These are phyloP conservation scores for Erebia aethiops DNA, from an alignment of 2,888 invertebrate genomes.

Conservation along the genomic window DNA sequence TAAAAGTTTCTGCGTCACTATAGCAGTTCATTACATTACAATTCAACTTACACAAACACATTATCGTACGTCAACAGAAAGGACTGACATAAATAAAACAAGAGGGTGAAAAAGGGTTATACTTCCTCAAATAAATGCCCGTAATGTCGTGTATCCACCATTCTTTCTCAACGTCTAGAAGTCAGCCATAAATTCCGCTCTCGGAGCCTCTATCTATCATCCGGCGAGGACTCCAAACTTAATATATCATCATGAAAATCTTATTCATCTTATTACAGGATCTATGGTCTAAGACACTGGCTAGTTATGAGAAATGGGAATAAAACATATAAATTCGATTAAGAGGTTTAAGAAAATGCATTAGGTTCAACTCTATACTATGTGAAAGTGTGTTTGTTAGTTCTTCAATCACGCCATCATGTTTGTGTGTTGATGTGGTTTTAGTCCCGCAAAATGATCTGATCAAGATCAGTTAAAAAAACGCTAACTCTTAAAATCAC, in stretches of 20 bases:
- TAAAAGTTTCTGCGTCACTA: no score
- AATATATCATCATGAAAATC: constrained; percentile 44
- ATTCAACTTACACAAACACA: background rate
- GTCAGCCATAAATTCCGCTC: constrained; percentile 44
- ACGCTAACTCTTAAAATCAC: no score
- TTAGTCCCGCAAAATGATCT: no score
- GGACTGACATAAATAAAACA: constrained; percentile 21
- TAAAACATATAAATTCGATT: background rate
- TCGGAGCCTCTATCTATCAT: constrained; percentile 45
- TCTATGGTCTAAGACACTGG: constrained; percentile 10
- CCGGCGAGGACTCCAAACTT: constrained; percentile 42
- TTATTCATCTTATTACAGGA: constrained; percentile 35
- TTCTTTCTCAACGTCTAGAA: constrained; percentile 43
- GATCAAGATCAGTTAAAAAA: no score
- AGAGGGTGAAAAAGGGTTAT: constrained; percentile 14
- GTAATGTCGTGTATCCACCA: constrained; percentile 42
- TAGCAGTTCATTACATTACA: no score
- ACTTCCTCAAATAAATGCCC: constrained; percentile 40
- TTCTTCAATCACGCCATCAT: no score
- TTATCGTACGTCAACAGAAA: constrained; percentile 10
- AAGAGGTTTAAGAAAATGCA: background rate
- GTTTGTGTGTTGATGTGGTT: no score
- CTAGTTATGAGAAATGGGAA: background rate
- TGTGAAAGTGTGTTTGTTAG: no score
- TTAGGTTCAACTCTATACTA: background rate